Conservation (phyloP, 1,140 invertebrate species). For the Aricia agestis region DNA sequence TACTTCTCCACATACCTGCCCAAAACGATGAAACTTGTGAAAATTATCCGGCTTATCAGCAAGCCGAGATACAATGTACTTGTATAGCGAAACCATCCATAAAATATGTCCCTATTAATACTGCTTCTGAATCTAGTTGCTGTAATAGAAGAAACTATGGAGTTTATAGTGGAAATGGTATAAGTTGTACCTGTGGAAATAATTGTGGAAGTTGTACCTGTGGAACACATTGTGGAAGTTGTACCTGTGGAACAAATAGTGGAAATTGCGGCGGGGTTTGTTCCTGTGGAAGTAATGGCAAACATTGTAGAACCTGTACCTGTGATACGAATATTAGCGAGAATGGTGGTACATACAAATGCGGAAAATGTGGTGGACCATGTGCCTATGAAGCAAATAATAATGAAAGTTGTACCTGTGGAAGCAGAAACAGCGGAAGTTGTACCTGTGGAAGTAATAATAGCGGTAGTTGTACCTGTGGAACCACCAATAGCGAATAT, state of each 20-base stretch:
- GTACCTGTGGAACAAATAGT: conserved; percentile 1
- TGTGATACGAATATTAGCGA: not conserved
- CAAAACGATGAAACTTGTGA: conserved; percentile 11
- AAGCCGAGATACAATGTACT: conserved; percentile 28
- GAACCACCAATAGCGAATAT: no score
- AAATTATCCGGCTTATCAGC: conserved; percentile 3
- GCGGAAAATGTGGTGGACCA: not conserved
- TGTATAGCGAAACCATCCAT: conserved; percentile 26
- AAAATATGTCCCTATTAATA: conserved; percentile 30
- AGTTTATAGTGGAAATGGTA: conserved; percentile 5
- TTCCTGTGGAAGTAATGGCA: not conserved
- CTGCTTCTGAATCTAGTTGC: conserved; percentile 27
- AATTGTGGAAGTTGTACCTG: not conserved
- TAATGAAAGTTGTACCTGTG: conserved; percentile 6
- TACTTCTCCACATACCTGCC: conserved; percentile 25
- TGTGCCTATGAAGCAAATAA: not conserved
- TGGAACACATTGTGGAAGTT: conserved; percentile 6
- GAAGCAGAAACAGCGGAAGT: not conserved
- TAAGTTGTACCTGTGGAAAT: conserved; percentile 1
- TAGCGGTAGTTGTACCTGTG: not conserved
- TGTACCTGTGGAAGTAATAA: not conserved
- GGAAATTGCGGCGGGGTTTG: not conserved
- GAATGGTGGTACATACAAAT: not conserved
- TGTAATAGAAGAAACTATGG: conserved; percentile 16
- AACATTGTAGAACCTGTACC: not conserved